Base-by-base conservation (phyloP, 2,888 invertebrate genomes). In the Megamerina dolium region DNA sequence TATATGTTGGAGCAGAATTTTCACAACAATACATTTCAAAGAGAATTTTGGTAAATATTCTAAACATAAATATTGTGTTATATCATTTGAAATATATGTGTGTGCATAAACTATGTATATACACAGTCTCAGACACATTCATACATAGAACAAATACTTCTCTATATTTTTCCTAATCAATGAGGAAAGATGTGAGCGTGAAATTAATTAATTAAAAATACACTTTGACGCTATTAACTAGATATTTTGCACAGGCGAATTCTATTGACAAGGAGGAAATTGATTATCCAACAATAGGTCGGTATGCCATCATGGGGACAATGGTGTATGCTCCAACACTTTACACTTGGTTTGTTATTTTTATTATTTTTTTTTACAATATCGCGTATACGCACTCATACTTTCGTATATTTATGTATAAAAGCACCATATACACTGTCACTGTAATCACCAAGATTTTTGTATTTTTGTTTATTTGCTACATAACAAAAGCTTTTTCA, bases 1-100 rank as follows among this genome's bases (percentile, higher is more conserved):
- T 89, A 55, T 89, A 86, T 64, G 79, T 83, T 1, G 82, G 83
- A 4, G 89, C 90, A 0, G 89, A 89, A 64, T 76, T 84, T 44
- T 82, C 85, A 0, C 89, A 88, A 63, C 90, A 90, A 70, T 79
- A 80, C 8, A 72, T 83, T 49, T 80, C 79, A 41, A 84, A 78
- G 59, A 77, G 79, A 60, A 70, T 81, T 48, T 61, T 81, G 74
- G 87, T 87, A 73, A 61, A 54, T 51, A 35, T 12, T n/a, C 16
- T n/a, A n/a, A n/a, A 12, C 9, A 21, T 12, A 33, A 17, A 40
- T 20, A 18, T 18, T 29, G 12, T 6, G 9, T 17, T 30, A 12
- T 16, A n/a, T 20, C 2, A 4, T 16, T 37, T 26, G 8, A n/a
- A n/a, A n/a, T n/a, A n/a, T n/a, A n/a, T n/a, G n/a, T n/a, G n/a